Evolutionary conservation across 2,888 invertebrate species (phyloP).

Genomic region (Serrognathus titanus): DNA sequence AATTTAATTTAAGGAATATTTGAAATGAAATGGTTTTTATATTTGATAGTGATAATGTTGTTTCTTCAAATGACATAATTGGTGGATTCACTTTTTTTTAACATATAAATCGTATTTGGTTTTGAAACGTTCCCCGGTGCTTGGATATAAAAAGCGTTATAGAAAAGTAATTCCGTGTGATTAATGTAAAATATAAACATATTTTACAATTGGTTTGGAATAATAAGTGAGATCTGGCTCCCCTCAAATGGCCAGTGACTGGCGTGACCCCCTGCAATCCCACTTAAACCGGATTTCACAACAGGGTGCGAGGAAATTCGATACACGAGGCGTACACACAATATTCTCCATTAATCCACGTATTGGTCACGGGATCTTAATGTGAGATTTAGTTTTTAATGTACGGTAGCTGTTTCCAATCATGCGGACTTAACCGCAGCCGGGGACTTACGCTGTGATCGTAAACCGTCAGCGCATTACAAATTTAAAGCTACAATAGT

Average conservation of each 20-base stretch:
- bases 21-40: no score
- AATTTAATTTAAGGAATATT: no score
- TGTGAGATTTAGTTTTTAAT: slow-evolving; percentile 49
- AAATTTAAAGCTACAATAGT: slow-evolving; percentile 29
- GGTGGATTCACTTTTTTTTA: no score
- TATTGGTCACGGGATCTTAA: slow-evolving; percentile 48
- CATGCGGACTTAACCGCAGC: slow-evolving; percentile 23
- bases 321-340: slow-evolving; percentile 30
- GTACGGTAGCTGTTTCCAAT: slow-evolving; percentile 46
- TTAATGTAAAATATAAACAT: slow-evolving; percentile 3
- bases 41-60: no score
- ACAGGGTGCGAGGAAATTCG: slow-evolving; percentile 40
- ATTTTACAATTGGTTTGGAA: slow-evolving; percentile 12
- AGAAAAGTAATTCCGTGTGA: neutral
- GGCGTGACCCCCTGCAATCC: slow-evolving; percentile 37
- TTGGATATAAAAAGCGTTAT: no score
- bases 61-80: no score
- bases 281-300: slow-evolving; percentile 45
- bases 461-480: slow-evolving; percentile 21
- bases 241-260: slow-evolving; percentile 35
- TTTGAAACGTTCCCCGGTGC: no score
- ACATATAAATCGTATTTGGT: no score
- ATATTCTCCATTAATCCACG: slow-evolving; percentile 45
- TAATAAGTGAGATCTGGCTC: slow-evolving; percentile 24
- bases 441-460: slow-evolving; percentile 3